phyloP scores from a whole-genome alignment of 2,113 vertebrate genomes.

The Spheniscus mendiculus region DNA sequence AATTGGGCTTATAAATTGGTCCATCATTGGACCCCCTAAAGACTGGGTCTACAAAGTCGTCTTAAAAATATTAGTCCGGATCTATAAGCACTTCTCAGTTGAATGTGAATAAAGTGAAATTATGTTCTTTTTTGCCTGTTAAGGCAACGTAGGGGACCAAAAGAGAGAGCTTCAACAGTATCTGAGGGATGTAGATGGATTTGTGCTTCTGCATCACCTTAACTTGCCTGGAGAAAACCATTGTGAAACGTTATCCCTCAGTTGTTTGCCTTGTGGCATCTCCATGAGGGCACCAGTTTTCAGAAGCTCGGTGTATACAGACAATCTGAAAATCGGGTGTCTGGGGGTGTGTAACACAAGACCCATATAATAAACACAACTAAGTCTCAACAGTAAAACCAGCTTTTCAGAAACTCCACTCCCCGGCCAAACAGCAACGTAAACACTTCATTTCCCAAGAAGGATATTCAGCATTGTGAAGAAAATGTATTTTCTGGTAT shows the following conservation, averaged over 20 bases:
- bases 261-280: background rate
- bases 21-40: background rate
- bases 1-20: background rate
- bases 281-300: background rate
- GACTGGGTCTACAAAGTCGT: background rate
- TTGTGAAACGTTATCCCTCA: background rate
- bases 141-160: background rate
- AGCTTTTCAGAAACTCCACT: background rate
- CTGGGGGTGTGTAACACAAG: background rate
- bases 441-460: background rate
- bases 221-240: background rate
- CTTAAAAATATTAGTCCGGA: background rate
- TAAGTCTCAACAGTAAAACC: background rate
- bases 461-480: background rate
- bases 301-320: background rate
- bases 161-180: background rate
- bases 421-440: background rate
- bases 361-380: background rate
- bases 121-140: background rate
- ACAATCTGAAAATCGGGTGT: fast-evolving
- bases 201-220: background rate
- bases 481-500: background rate
- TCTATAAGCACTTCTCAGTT: background rate
- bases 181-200: background rate
- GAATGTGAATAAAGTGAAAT: background rate